These are phyloP conservation scores for Pedionomus torquatus DNA, from an alignment of 2,113 vertebrate genomes.

Conservation along the genomic window DNA sequence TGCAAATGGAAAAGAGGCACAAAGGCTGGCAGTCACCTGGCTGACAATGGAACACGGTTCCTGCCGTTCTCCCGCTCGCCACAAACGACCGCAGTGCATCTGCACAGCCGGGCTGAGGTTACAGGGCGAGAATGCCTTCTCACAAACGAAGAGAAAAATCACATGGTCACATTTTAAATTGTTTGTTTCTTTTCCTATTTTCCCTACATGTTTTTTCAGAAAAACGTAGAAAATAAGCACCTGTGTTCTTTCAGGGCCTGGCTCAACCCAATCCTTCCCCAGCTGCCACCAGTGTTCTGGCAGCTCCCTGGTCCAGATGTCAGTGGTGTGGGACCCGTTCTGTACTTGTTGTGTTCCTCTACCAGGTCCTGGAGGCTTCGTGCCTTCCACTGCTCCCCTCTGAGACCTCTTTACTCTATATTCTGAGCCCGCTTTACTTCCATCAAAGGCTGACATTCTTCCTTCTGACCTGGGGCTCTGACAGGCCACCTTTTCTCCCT, in stretches of 20 bases:
- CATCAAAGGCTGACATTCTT: neutral
- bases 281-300: neutral
- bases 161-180: neutral
- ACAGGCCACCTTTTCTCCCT: neutral
- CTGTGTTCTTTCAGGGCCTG: neutral
- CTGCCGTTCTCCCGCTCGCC: neutral
- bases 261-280: neutral
- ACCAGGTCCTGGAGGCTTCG: neutral
- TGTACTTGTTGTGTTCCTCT: accelerated
- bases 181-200: neutral
- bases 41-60: neutral
- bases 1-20: neutral
- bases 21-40: neutral
- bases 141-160: neutral
- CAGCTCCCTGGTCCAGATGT: neutral
- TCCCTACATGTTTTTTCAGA: neutral
- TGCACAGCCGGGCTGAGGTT: neutral
- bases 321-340: accelerated
- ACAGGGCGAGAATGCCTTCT: neutral
- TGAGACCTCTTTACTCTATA: neutral
- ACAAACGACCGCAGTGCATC: neutral
- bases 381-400: neutral
- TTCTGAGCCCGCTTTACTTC: neutral
- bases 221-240: neutral
- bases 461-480: neutral